Evolutionary conservation across 2,888 invertebrate genomes (phyloP), one percentile per base, ranked within the genome.

Genomic region (Metellina segmentata): DNA sequence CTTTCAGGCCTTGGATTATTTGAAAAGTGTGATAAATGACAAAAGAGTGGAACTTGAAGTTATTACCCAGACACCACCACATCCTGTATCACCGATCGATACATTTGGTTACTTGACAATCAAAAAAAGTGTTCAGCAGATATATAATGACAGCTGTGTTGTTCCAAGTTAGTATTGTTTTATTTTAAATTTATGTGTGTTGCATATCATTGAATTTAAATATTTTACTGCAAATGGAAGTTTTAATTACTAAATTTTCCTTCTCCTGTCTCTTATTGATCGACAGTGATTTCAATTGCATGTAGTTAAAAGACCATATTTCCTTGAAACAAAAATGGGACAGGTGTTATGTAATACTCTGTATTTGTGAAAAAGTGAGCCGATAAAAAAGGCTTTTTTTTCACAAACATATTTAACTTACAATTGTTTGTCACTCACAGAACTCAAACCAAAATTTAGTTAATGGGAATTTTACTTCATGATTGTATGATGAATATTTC

Each of bases 31-130:
- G 6, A 94, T 95, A 74, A 93, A 94, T 87, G 95, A 95, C 91
- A 82, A 93, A 4, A 71, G 92, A 72, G 89, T 93, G 11, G 51
- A 93, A 71, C 52, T 93, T 9, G 81, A 93, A 52, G 51, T 93
- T 13, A 9, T 92, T 53, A 82, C 75, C 6, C 48, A 91, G 16
- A 91, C 94, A 75, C 95, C 95, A 74, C 94, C 96, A 0, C 94
- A 94, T 83, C 95, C 95, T 0, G 93, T 95, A 69, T 95, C 96
- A 6, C 95, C 95, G 0, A 94, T 94, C 8, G 94, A 94, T 19
- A 94, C 94, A 75, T 95, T 95, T 93, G 95, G 95, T 6, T 96
- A 94, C 94, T 94, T 95, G 93, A 94, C 94, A 11, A 94, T 96
- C 34, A 94, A 95, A 72, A 94, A 94, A 86, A 95, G 95, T 82